Evolutionary conservation across 1,140 invertebrate genomes (phyloP).

Genomic region (Bombus waltoni): DNA sequence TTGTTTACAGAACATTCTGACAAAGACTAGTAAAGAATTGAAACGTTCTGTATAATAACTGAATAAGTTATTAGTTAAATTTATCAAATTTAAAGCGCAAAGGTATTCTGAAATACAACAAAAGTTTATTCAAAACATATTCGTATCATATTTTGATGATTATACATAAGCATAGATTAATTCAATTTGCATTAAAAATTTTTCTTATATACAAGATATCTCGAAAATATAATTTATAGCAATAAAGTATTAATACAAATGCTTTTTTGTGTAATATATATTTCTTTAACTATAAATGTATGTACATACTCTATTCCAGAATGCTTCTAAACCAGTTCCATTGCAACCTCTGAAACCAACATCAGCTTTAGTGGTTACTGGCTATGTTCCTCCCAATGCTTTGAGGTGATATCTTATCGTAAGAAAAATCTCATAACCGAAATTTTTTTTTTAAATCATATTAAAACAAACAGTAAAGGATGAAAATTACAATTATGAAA

Average conservation of each 20-base stretch:
- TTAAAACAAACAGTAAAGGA: background rate
- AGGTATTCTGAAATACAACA: background rate
- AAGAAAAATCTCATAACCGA: constrained; percentile 18
- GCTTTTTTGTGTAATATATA: too few species aligned
- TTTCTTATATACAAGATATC: background rate
- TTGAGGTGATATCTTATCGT: constrained; percentile 31
- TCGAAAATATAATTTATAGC: background rate
- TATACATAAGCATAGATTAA: background rate
- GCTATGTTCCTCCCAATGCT: constrained; percentile 76
- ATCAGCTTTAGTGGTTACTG: constrained; percentile 76
- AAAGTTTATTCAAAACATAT: background rate
- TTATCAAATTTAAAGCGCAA: too few species aligned
- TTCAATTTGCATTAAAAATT: background rate
- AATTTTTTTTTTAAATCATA: background rate
- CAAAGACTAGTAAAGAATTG: background rate
- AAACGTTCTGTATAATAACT: too few species aligned
- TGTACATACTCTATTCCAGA: constrained; percentile 63
- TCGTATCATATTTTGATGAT: background rate
- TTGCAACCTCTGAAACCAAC: constrained; percentile 73
- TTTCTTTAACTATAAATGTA: background rate
- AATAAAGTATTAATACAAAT: background rate
- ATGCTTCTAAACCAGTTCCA: constrained; percentile 59
- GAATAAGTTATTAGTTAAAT: too few species aligned
- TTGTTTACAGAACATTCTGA: background rate
- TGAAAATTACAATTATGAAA: background rate